Evolutionary conservation across 2,797 vertebrate species (phyloP).

Genomic region (Melopsittacus undulatus): DNA sequence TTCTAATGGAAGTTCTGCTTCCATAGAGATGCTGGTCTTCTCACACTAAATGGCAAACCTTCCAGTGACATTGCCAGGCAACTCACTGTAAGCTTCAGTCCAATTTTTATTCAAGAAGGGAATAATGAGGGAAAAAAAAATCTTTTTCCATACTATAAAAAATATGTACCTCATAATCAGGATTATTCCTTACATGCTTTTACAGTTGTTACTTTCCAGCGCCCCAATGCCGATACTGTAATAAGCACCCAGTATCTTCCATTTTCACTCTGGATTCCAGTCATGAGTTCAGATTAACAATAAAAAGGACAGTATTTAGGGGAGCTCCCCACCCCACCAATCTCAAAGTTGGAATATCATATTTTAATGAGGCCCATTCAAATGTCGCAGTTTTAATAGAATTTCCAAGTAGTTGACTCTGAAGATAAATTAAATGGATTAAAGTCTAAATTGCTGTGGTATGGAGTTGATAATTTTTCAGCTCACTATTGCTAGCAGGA

Average conservation of each 20-base stretch:
- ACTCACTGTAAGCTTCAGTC: not conserved
- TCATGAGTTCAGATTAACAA: not conserved
- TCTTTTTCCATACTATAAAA: not conserved
- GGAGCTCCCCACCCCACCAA: not conserved
- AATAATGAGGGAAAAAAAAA: not conserved
- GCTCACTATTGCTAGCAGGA: not conserved
- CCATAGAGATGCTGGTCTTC: not conserved
- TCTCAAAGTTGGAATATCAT: not conserved
- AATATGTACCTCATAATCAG: not conserved
- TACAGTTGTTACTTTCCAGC: not conserved
- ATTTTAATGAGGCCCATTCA: not conserved
- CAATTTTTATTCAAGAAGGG: not conserved
- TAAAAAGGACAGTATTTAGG: not conserved
- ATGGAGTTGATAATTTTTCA: not conserved
- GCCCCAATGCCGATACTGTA: not conserved
- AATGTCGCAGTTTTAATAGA: not conserved
- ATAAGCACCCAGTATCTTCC: not conserved
- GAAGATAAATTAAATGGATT: slow-evolving; percentile 29
- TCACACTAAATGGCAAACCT: not conserved
- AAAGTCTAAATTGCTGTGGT: slow-evolving; percentile 22
- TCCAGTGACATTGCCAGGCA: not conserved
- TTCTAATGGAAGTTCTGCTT: not conserved
- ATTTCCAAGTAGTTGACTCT: slow-evolving; percentile 21
- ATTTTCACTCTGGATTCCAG: not conserved
- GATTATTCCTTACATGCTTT: not conserved